Base-by-base conservation (phyloP, 2,797 vertebrate species). In the Sebastes glaucus region DNA sequence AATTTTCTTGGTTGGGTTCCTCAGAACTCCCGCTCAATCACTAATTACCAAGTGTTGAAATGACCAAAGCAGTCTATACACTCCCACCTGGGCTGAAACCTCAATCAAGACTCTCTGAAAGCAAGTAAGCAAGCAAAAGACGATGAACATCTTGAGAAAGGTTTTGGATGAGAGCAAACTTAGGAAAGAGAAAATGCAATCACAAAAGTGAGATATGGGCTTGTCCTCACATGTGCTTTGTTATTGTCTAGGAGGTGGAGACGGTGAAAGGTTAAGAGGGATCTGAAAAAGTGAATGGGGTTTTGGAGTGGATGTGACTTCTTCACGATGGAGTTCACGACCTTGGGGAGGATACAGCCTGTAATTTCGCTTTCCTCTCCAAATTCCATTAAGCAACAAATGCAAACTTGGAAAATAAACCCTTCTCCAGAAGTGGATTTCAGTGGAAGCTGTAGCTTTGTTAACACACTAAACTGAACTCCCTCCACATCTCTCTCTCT, bases 381-480 rank as follows among this genome's bases (percentile, higher is more conserved):
- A 79, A 69, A 88, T 42, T 57, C 74, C 69, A 81, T 78, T 52
- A 77, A 80, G 72, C 55, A 60, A 42, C 60, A 70, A 38, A 74
- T 68, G 57, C 33, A 81, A 57, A 80, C 23, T 30, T 22, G 6
- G 35, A 53, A 66, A 73, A 84, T 35, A 65, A 65, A 72, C 38
- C 8, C 56, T 30, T 27, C 22, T 66, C 1, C 11, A n/a, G 22
- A 79, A 69, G 30, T 61, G 14, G 49, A 28, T 79, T 77, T 74
- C 22, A 68, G 27, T 42, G 28, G 18, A 70, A 49, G 14, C 33
- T 61, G 30, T 20, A 35, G 11, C 52, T 77, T 71, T 85, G 64
- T 76, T 71, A 80, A 75, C 65, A 66, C 7, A 2, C 30, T 18
- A 63, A 75, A 69, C 69, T 60, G 52, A 63, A 71, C 35, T 71